These are phyloP conservation scores for Halcyon chelicuti DNA, from an alignment of 2,797 vertebrate species.

Conservation along the genomic window DNA sequence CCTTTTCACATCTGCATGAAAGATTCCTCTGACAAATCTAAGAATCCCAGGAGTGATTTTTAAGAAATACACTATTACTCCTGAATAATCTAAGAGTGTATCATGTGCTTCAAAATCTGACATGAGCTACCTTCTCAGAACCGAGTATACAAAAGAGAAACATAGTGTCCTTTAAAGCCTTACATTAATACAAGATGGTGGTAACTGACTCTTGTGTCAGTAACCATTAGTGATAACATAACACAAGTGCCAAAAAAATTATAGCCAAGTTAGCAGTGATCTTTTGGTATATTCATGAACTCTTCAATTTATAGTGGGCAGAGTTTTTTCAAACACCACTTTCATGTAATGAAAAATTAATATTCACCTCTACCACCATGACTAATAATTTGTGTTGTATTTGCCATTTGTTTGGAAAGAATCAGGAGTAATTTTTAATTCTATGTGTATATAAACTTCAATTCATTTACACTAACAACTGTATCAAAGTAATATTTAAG, in stretches of 20 bases:
- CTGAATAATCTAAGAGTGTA: not conserved
- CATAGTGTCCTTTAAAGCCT: not conserved
- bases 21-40: not conserved
- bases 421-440: not conserved
- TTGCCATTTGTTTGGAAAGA: not conserved
- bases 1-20: not conserved
- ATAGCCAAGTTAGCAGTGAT: not conserved
- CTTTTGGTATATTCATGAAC: not conserved
- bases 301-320: not conserved
- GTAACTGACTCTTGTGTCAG: not conserved
- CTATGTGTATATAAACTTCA: not conserved
- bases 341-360: not conserved
- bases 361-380: not conserved
- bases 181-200: not conserved
- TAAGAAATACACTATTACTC: not conserved
- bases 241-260: not conserved
- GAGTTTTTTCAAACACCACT: not conserved
- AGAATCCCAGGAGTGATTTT: not conserved
- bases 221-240: not conserved
- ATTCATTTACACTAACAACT: not conserved
- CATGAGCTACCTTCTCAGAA: not conserved
- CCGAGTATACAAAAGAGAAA: not conserved
- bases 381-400: not conserved
- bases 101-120: not conserved
- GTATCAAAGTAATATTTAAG: not conserved